Base-by-base conservation (phyloP, 2,797 vertebrate species). In the Iguana delicatissima region DNA sequence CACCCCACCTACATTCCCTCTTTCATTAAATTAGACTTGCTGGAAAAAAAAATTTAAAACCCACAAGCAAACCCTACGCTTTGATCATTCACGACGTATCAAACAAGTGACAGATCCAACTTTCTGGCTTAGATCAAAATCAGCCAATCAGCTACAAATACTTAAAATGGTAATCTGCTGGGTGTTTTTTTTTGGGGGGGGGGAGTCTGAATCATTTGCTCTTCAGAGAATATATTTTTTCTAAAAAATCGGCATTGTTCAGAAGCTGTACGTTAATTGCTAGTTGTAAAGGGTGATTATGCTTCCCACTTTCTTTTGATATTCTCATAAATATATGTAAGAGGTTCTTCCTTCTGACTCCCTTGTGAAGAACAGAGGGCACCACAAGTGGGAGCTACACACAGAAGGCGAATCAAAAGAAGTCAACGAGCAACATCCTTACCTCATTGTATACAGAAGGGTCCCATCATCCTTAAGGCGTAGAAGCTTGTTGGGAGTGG, bases 391-490 rank as follows among this genome's bases (percentile, higher is more conserved):
- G 55, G 13, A 57, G 89, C 67, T 16, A 86, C 81, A 85, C 0
- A 82, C 24, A 86, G 52, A 95, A 87, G 22, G 6, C 12, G 38
- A 52, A 74, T 50, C 77, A 84, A 26, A 85, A 86, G 42, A 79
- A 76, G 88, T 64, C 0, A 50, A 52, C 80, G 62, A 50, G 67
- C 32, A 0, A 7, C 12, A 38, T 10, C 46, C 92, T 96, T 95
- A 98, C 99, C 99, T 99, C 99, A 99, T 99, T 86, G 99, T 99
- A 94, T 99, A 99, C 9, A 99, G 98, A 83, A 99, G 97, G 0
- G 98, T 98, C 74, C 98, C 98, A 0, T 99, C 98, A 29, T 98
- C 98, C 91, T 98, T 97, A 76, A 99, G 96, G 20, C 98, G 96
- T 82, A 99, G 97, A 59, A 99, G 97, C 93, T 99, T 98, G 97